Base-by-base conservation (phyloP, 2,888 invertebrate species). In the Limnephilus marmoratus region DNA sequence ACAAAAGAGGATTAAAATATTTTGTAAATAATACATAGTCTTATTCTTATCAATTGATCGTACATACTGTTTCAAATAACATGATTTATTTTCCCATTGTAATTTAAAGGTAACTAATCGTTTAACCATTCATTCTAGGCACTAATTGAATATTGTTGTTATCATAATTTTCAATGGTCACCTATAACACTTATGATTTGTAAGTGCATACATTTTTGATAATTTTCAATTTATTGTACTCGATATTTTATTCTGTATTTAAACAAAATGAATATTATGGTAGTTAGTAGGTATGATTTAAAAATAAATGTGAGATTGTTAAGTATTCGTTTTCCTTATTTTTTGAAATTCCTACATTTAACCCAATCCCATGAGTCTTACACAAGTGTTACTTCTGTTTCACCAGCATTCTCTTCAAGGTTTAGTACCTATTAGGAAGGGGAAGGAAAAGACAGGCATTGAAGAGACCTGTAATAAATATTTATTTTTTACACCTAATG, bases 221-320 rank as follows among this genome's bases (percentile, higher is more conserved):
- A 34, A 89, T 89, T 80, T 89, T 80, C 31, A 89, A 89, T 80
- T 89, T 89, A 37, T 89, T 89, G 80, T 89, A 89, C 87, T 87
- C 53, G 11, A 87, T 87, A 89, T 89, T 81, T 89, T 89, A 89
- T 89, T 89, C 68, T 89, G 88, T 89, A 89, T 89, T 81, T 89
- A 13, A 89, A 80, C 81, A 85, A 89, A 90, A 85, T 91, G 80
- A 90, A 85, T 89, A 91, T 91, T 90, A 92, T 34, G 34, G 83
- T 92, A 91, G 91, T 90, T 53, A 91, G 92, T 92, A 92, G 92
- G 31, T 90, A 90, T 91, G 81, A 91, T 88, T 90, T 68, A 83
- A 34, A 83, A 92, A 92, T 92, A 92, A 92, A 92, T 92, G 92
- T 92, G 92, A 90, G 90, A 90, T 90, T 92, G 92, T 92, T 92